These are phyloP conservation scores for Falco concolor DNA, from an alignment of 2,797 vertebrate species.

Conservation along the genomic window DNA sequence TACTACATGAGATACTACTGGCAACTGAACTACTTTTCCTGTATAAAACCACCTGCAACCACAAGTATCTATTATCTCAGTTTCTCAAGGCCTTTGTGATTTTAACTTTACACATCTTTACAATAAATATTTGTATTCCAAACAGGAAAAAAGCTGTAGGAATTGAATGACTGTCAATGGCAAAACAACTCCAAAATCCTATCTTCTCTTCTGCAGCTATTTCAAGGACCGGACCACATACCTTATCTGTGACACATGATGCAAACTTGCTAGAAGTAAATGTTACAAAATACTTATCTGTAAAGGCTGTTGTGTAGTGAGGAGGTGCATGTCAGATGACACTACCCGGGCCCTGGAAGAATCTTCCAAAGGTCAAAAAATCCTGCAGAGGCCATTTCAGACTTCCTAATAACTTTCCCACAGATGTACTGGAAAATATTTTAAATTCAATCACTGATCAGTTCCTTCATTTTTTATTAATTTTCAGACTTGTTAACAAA, in stretches of 20 bases:
- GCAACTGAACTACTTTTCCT: neutral
- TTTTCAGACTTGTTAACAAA: neutral
- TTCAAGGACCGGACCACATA: neutral
- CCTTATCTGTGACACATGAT: neutral
- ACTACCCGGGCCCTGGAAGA: neutral
- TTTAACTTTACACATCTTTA: neutral
- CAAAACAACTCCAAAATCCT: neutral
- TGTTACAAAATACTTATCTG: neutral
- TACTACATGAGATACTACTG: neutral
- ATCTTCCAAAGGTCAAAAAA: neutral
- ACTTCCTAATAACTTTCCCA: neutral
- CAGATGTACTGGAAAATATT: neutral
- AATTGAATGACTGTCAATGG: neutral
- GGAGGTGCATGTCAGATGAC: neutral
- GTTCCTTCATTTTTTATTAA: neutral
- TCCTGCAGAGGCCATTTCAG: neutral
- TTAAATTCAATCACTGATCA: neutral
- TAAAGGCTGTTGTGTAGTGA: neutral
- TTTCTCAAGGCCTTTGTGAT: neutral
- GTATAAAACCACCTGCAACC: neutral
- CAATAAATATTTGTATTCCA: neutral
- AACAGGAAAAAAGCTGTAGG: neutral
- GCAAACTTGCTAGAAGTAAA: neutral
- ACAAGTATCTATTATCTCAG: neutral
- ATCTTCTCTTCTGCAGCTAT: neutral